Percentiles rank a stretch among this genome's conserved stretches.
These are phyloP conservation scores for Montipora capricornis DNA, from an alignment of 64 coral and sea anemone genomes.

Conservation along the genomic window DNA sequence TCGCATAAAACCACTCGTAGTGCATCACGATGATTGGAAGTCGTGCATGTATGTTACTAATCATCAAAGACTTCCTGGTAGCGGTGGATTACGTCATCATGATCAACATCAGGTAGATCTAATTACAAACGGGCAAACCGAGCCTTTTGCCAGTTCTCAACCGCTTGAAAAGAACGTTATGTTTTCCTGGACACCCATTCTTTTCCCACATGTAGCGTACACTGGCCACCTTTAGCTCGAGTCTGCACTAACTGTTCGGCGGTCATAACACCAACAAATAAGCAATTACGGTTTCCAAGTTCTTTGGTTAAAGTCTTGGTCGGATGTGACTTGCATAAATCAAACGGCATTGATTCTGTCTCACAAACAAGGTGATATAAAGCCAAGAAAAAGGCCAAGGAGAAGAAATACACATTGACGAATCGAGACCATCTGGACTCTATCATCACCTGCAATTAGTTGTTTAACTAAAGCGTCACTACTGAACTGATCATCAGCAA, in stretches of 20 bases:
- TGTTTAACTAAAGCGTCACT: not conserved
- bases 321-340: slow-evolving; percentile 61
- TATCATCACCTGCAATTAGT: not conserved
- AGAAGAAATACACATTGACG: slow-evolving; percentile 67
- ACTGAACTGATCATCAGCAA: not conserved
- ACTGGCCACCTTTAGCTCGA: slow-evolving; percentile 88
- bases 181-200: slow-evolving; percentile 77
- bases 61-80: slow-evolving; percentile 94
- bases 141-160: slow-evolving; percentile 47
- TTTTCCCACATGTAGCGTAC: slow-evolving; percentile 91
- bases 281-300: slow-evolving; percentile 63
- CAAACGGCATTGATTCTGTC: slow-evolving; percentile 84
- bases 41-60: slow-evolving; percentile 99
- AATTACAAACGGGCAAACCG: slow-evolving; percentile 74
- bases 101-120: slow-evolving; percentile 82
- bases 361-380: slow-evolving; percentile 62
- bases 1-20: slow-evolving; percentile 94
- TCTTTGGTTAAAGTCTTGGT: slow-evolving; percentile 67
- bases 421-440: slow-evolving; percentile 31
- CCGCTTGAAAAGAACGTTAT: slow-evolving; percentile 88
- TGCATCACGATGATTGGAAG: slow-evolving; percentile 91
- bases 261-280: slow-evolving; percentile 96
- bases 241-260: slow-evolving; percentile 85
- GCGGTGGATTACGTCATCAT: slow-evolving; percentile 91
- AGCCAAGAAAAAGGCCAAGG: slow-evolving; percentile 67